Conservation (phyloP, 2,113 vertebrate genomes). For the Bos indicus region DNA sequence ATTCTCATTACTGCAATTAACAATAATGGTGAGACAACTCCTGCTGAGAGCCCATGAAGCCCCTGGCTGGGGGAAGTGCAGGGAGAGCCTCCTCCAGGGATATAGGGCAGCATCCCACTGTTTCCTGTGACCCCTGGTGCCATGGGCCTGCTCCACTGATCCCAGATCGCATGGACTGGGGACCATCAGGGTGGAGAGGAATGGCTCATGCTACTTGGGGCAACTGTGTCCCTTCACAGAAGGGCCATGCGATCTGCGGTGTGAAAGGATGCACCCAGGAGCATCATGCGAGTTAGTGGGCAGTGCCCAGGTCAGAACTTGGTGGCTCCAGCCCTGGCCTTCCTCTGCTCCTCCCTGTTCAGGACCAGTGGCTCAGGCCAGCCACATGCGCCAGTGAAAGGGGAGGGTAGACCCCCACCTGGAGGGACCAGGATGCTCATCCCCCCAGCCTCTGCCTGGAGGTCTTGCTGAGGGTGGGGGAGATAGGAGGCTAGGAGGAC, state of each 20-base stretch:
- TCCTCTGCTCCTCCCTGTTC: accelerated
- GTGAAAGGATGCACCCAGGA: accelerated
- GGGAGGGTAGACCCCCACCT: accelerated
- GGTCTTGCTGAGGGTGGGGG: neutral
- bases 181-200: accelerated
- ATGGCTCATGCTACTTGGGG: accelerated
- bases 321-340: accelerated
- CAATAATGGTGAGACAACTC: accelerated
- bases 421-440: accelerated
- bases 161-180: neutral
- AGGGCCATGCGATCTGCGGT: accelerated
- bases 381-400: accelerated
- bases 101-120: accelerated
- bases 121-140: too few species aligned
- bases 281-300: accelerated
- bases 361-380: neutral
- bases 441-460: neutral
- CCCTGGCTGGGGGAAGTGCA: neutral
- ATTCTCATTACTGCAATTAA: accelerated
- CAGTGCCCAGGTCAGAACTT: neutral
- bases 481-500: accelerated
- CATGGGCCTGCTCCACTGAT: accelerated
- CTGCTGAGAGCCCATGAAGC: neutral
- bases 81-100: neutral
- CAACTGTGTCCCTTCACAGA: neutral